Percentiles rank a stretch among this genome's conserved stretches.
Evolutionary conservation across 2,113 vertebrate genomes (phyloP).

Genomic region (Pluvianellus socialis): DNA sequence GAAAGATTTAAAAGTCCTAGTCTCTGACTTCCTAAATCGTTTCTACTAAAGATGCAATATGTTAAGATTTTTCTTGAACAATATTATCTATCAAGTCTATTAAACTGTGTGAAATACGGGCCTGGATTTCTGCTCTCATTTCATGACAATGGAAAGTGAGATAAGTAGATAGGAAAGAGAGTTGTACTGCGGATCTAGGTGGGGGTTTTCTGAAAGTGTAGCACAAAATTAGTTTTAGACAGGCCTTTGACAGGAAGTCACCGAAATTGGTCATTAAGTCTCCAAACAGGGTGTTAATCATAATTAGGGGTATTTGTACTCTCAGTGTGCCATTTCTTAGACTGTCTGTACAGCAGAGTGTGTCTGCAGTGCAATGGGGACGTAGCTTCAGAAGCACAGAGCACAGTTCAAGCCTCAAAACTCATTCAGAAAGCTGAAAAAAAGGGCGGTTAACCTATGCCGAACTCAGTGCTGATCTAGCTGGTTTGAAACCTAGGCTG

Average conservation of each 20-base stretch:
- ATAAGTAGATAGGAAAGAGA: background rate
- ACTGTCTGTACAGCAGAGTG: background rate
- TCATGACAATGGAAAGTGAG: background rate
- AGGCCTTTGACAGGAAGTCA: background rate
- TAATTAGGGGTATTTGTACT: background rate
- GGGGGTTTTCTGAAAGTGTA: background rate
- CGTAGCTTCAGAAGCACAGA: background rate
- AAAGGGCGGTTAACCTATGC: background rate
- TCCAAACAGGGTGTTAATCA: background rate
- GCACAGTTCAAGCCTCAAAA: background rate
- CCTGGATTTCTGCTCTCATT: background rate
- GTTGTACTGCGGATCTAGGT: too few relatives aligned
- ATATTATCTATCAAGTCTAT: background rate
- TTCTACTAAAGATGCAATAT: background rate
- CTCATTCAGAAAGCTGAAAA: background rate
- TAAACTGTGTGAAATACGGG: background rate
- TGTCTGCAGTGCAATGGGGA: accelerated
- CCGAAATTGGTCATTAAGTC: background rate
- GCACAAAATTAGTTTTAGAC: background rate
- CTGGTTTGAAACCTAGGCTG: background rate
- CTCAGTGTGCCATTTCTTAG: background rate
- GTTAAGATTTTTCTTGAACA: background rate
- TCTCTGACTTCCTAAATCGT: background rate
- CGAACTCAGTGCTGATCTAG: background rate
- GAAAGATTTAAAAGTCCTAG: background rate